Conservation (phyloP, 2,888 invertebrate genomes). For the Odontocolon sp. region DNA sequence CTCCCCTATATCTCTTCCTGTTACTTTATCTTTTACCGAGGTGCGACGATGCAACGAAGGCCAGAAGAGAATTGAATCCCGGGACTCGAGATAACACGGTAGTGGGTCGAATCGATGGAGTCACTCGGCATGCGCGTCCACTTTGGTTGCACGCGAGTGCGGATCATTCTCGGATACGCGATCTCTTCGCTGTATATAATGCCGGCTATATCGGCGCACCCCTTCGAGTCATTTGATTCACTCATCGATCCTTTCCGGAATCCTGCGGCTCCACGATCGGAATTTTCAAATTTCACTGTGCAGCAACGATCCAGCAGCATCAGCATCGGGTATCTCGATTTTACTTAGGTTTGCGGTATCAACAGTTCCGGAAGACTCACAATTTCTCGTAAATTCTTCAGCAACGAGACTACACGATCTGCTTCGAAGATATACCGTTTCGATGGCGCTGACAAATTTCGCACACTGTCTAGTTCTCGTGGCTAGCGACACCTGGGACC, state of each 20-base stretch:
- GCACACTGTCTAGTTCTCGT: constrained; percentile 15
- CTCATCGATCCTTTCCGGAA: not conserved
- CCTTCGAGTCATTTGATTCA: not conserved
- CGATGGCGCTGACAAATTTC: constrained; percentile 56
- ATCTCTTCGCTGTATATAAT: not conserved
- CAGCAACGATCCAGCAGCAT: not conserved
- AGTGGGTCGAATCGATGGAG: constrained; percentile 35
- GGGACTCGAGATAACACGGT: constrained; percentile 16
- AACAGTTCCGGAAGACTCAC: constrained; percentile 7
- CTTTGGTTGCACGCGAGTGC: constrained; percentile 31
- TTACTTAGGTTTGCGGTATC: too few species aligned
- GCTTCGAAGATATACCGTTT: constrained; percentile 27
- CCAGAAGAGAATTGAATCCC: constrained; percentile 36
- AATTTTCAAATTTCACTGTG: not conserved
- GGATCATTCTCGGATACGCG: constrained; percentile 43
- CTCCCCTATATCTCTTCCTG: constrained; percentile 2
- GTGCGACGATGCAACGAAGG: constrained; percentile 34
- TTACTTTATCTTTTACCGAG: constrained; percentile 5
- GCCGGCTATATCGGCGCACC: not conserved
- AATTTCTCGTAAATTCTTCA: constrained; percentile 46
- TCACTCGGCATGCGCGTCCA: constrained; percentile 8
- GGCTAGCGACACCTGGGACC: constrained; percentile 40
- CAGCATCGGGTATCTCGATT: too few species aligned
- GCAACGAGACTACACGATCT: constrained; percentile 9
- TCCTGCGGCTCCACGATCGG: not conserved